Evolutionary conservation across 1,140 invertebrate genomes (phyloP).

Genomic region (Chelonus insularis): DNA sequence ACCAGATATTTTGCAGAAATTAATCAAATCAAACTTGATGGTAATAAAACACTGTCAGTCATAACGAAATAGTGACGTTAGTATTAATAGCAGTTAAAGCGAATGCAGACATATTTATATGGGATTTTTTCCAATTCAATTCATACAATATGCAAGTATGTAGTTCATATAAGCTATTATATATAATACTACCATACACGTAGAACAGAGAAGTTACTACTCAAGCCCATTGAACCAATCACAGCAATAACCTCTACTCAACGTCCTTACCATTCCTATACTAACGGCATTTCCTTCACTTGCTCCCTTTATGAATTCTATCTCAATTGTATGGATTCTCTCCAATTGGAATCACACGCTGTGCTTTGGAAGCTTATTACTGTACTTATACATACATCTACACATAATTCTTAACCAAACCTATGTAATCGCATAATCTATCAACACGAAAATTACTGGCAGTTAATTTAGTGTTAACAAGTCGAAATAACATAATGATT

Average conservation of each 20-base stretch:
- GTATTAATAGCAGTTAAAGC: too few relatives aligned
- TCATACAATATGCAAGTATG: too few relatives aligned
- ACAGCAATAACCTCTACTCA: slow-evolving; percentile 1
- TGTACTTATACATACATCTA: background rate
- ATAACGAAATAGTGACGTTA: too few relatives aligned
- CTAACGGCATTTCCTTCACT: slow-evolving; percentile 1
- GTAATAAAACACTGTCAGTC: too few relatives aligned
- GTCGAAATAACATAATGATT: too few relatives aligned
- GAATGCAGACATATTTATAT: too few relatives aligned
- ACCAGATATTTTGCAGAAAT: too few relatives aligned
- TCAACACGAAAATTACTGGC: background rate
- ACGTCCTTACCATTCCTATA: slow-evolving; percentile 2
- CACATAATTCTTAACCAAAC: background rate
- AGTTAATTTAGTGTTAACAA: background rate
- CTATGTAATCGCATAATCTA: background rate
- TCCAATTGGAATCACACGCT: background rate
- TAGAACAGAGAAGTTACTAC: background rate
- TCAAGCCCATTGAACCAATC: slow-evolving; percentile 11
- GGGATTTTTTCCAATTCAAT: too few relatives aligned
- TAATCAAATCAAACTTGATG: too few relatives aligned
- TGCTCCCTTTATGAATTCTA: slow-evolving; percentile 2
- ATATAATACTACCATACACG: background rate
- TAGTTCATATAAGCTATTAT: too few relatives aligned
- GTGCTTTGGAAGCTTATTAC: background rate
- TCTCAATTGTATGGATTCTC: background rate